phyloP scores from a whole-genome alignment of 2,797 vertebrate genomes.

The Oreortyx pictus region DNA sequence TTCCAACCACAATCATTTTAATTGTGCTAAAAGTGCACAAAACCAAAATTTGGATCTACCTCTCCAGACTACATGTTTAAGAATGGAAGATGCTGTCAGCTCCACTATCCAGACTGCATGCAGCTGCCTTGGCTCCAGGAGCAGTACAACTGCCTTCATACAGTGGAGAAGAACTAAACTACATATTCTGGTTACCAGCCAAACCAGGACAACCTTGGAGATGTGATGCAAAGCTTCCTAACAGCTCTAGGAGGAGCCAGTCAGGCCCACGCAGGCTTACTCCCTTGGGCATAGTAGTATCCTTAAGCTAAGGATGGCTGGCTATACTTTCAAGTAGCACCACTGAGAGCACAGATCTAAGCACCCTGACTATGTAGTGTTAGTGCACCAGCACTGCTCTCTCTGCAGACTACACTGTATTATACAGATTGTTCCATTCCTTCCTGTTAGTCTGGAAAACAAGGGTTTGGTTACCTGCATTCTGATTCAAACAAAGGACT shows the following conservation, averaged over 20 bases:
- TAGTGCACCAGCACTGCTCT: background rate
- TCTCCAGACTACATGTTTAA: background rate
- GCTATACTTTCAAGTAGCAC: slow-evolving; percentile 46
- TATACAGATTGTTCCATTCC: background rate
- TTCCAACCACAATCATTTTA: background rate
- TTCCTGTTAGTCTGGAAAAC: background rate
- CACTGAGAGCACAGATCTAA: slow-evolving; percentile 13
- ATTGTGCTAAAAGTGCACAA: background rate
- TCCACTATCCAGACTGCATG: background rate
- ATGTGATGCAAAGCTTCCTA: background rate
- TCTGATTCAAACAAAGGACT: background rate
- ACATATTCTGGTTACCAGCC: background rate
- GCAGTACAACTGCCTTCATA: accelerated
- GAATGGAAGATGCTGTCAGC: background rate
- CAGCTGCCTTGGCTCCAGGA: background rate
- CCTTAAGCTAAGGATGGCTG: slow-evolving; percentile 27
- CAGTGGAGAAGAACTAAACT: background rate
- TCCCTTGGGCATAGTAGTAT: slow-evolving; percentile 12
- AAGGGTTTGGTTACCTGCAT: background rate
- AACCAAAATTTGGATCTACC: background rate
- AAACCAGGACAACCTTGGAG: background rate
- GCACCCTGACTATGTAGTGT: background rate
- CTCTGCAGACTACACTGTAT: background rate
- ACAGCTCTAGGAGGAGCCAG: background rate
- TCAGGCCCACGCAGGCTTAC: background rate